A percentile compares a stretch with the other conserved stretches of the same genome.
Evolutionary conservation across 2,888 invertebrate species (phyloP).

Genomic region (Isotomurus palustris): DNA sequence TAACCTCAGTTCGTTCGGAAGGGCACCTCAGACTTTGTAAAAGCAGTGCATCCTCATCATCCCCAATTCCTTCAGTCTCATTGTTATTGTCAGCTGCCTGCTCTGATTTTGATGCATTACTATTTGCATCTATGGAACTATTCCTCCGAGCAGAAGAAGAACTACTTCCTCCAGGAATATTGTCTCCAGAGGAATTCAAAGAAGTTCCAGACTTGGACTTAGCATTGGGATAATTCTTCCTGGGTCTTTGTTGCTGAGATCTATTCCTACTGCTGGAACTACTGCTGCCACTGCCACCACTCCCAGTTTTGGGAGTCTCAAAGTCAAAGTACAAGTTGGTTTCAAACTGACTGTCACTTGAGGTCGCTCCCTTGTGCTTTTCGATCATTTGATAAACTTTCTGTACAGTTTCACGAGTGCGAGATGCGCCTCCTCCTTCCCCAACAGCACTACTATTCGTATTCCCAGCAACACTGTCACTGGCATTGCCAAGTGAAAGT

Average conservation of each 20-base stretch:
- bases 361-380: constrained; percentile 45
- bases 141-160: constrained; percentile 6
- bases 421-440: not conserved
- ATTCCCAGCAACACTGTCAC: too few relatives aligned
- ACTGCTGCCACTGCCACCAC: constrained; percentile 14
- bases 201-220: constrained; percentile 15
- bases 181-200: not conserved
- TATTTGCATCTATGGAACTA: constrained; percentile 23
- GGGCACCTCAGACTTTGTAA: constrained; percentile 80
- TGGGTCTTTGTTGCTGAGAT: constrained; percentile 2
- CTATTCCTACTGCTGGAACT: constrained; percentile 10
- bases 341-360: constrained; percentile 25
- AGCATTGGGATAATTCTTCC: constrained; percentile 13
- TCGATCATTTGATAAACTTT: constrained; percentile 45
- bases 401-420: constrained; percentile 45
- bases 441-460: not conserved
- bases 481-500: not conserved
- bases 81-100: constrained; percentile 10
- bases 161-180: not conserved
- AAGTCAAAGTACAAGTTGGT: constrained; percentile 22
- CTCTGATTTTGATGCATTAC: not conserved
- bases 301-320: constrained; percentile 16
- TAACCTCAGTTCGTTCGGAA: constrained; percentile 81
- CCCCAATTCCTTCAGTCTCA: constrained; percentile 23
- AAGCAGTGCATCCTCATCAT: constrained; percentile 54